phyloP scores from a whole-genome alignment of 64 coral and sea anemone species.

The Actinia tenebrosa region DNA sequence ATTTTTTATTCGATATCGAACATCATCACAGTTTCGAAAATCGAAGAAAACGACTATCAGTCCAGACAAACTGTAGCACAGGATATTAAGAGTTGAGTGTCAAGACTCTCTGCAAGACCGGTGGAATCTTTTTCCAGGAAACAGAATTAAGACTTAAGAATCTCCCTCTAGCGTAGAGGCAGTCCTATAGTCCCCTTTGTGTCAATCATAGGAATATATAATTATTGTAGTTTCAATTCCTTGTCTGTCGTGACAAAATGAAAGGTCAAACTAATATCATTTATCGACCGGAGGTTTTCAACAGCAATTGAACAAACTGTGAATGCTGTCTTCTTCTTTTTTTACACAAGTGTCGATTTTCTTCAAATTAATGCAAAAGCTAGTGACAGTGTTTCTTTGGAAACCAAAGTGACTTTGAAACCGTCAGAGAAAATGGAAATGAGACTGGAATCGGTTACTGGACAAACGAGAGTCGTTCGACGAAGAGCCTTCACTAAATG shows the following conservation, averaged over 20 bases:
- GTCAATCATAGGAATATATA: too few species aligned
- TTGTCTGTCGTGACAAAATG: constrained; percentile 4
- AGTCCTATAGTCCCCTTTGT: too few species aligned
- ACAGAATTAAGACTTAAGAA: too few species aligned
- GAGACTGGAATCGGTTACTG: background rate
- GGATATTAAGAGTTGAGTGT: background rate
- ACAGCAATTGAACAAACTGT: background rate
- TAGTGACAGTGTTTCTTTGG: background rate
- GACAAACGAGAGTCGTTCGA: constrained; percentile 58
- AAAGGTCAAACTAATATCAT: constrained; percentile 6
- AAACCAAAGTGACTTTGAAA: background rate
- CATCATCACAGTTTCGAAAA: background rate
- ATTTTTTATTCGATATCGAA: background rate
- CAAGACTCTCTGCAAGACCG: too few species aligned
- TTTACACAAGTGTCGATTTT: background rate
- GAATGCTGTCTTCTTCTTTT: background rate
- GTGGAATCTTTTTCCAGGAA: too few species aligned
- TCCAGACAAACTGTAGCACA: background rate
- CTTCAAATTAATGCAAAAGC: background rate
- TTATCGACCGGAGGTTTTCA: background rate
- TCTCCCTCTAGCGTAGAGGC: too few species aligned
- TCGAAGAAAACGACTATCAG: background rate
- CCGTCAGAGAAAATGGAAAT: background rate
- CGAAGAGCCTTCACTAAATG: constrained; percentile 89
- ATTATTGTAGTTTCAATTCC: too few species aligned